phyloP scores from a whole-genome alignment of 1,140 invertebrate genomes.

The Lerema accius region DNA sequence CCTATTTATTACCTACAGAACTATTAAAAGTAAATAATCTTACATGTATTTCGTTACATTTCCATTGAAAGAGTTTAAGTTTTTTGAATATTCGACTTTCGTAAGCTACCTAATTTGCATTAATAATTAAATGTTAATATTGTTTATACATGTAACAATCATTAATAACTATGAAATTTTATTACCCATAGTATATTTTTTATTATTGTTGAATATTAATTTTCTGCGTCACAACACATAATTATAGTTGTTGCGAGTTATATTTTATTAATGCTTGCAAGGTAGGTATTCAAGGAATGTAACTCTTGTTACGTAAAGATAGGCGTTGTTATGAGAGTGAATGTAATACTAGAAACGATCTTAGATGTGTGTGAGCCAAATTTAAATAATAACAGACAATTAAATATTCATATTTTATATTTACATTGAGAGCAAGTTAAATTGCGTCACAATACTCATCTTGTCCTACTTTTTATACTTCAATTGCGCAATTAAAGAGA shows the following conservation, averaged over 20 bases:
- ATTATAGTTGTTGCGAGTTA: not conserved
- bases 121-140: not conserved
- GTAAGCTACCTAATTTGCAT: slow-evolving; percentile 1
- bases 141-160: slow-evolving; percentile 2
- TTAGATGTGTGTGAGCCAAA: slow-evolving; percentile 18
- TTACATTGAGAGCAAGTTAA: slow-evolving; percentile 14
- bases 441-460: slow-evolving; percentile 21
- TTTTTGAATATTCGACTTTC: not conserved
- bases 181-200: not conserved
- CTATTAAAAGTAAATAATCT: no score
- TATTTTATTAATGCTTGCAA: slow-evolving; percentile 1
- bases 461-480: not conserved
- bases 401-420: slow-evolving; percentile 21
- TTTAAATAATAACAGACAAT: slow-evolving; percentile 24
- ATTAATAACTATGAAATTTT: not conserved
- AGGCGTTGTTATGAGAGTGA: slow-evolving; percentile 19
- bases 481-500: not conserved
- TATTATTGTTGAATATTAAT: slow-evolving; percentile 13
- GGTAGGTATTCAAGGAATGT: slow-evolving; percentile 14
- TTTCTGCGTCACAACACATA: not conserved
- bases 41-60: not conserved
- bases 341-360: slow-evolving; percentile 24
- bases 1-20: no score
- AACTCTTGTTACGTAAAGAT: slow-evolving; percentile 26
- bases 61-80: not conserved